A percentile compares a stretch with the other conserved stretches of the same genome.
Conservation (phyloP, 2,113 vertebrate genomes). For the Corydoras sp. region DNA sequence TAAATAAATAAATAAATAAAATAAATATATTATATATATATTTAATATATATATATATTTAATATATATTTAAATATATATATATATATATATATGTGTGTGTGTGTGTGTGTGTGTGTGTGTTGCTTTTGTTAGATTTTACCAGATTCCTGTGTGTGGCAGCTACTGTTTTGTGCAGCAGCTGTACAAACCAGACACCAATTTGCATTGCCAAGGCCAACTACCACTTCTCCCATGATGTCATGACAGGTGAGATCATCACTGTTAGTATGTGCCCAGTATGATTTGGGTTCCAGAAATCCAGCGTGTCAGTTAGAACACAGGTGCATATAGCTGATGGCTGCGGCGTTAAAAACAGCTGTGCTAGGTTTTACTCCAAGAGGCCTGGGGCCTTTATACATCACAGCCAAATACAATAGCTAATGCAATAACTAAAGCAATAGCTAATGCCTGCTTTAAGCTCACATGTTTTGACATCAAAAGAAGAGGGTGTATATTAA, state of each 20-base stretch:
- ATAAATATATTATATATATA: no score
- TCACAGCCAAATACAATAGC: constrained; percentile 24
- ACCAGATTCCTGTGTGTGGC: constrained; percentile 5
- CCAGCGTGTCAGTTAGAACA: constrained; percentile 9
- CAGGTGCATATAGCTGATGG: constrained; percentile 26
- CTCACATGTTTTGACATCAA: constrained; percentile 14
- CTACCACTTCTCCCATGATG: constrained; percentile 39
- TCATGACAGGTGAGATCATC: constrained; percentile 40
- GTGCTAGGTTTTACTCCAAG: background rate
- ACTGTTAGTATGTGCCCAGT: constrained; percentile 29
- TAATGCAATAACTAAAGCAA: background rate
- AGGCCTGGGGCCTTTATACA: background rate
- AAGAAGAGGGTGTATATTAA: background rate
- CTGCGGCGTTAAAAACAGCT: background rate
- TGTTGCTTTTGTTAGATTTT: constrained; percentile 5
- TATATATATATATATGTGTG: no score
- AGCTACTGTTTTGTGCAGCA: constrained; percentile 12
- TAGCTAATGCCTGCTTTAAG: constrained; percentile 11
- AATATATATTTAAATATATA: no score
- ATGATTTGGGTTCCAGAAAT: constrained; percentile 20
- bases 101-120: background rate
- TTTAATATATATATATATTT: no score
- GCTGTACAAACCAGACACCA: constrained; percentile 27
- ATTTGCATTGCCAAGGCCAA: constrained; percentile 1
- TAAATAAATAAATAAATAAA: no score